Percentiles rank a stretch among this genome's conserved stretches.
Evolutionary conservation across 2,888 invertebrate species (phyloP).

Genomic region (Diarsia dahlii): DNA sequence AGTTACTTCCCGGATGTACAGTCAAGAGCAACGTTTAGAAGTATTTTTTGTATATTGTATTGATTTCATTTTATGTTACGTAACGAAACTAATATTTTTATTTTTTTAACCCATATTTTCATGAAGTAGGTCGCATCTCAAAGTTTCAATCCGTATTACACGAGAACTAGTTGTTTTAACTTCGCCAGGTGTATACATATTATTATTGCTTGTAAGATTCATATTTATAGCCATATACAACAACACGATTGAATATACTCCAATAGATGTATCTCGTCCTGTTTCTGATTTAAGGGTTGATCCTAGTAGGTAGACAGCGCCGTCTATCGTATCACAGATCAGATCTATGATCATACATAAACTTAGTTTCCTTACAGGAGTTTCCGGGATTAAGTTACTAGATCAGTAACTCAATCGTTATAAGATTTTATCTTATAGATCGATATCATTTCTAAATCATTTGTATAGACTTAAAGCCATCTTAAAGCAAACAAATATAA

Average conservation of each 20-base stretch:
- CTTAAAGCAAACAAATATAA: background rate
- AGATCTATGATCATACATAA: constrained; percentile 41
- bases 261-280: constrained; percentile 24
- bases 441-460: constrained; percentile 1
- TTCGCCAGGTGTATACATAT: no score
- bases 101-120: no score
- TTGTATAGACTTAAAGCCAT: background rate
- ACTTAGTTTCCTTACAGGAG: constrained; percentile 21
- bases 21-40: no score
- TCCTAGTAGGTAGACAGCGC: constrained; percentile 15
- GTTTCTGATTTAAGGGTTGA: constrained; percentile 34
- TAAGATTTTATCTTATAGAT: constrained; percentile 33
- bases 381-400: constrained; percentile 43
- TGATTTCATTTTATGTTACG: no score
- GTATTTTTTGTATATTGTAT: no score
- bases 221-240: background rate
- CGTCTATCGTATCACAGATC: constrained; percentile 48
- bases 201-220: no score
- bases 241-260: constrained; percentile 11
- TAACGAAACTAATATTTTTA: no score
- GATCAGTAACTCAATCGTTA: constrained; percentile 27
- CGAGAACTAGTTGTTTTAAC: no score
- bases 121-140: no score
- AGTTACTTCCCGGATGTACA: background rate
- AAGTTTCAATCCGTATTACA: no score